Percentiles rank a stretch among this genome's conserved stretches.
These are phyloP conservation scores for Plutella xylostella DNA, from an alignment of 2,888 invertebrate genomes.

Conservation along the genomic window DNA sequence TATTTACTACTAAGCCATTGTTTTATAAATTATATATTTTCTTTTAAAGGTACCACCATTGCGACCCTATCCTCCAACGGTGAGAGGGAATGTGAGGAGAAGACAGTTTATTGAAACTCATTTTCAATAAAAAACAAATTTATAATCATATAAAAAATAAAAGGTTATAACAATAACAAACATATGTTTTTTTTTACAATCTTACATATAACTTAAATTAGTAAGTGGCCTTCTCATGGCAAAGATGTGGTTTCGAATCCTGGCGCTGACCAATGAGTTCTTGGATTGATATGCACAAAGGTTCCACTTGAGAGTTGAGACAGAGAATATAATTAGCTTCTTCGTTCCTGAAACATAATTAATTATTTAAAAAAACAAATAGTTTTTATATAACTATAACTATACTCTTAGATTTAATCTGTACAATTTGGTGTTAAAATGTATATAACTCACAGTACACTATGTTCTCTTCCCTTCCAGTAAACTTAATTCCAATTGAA, in stretches of 20 bases:
- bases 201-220: too few species aligned
- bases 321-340: not conserved
- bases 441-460: not conserved
- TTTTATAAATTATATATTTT: too few species aligned
- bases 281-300: not conserved
- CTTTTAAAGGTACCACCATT: too few species aligned
- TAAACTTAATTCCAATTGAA: not conserved
- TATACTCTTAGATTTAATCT: too few species aligned
- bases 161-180: not conserved
- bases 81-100: not conserved
- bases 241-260: not conserved
- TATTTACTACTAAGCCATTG: too few species aligned
- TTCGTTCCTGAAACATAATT: not conserved
- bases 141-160: not conserved
- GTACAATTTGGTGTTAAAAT: not conserved
- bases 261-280: not conserved
- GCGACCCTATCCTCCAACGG: too few species aligned
- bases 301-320: not conserved
- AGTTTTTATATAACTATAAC: too few species aligned
- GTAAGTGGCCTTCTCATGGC: not conserved
- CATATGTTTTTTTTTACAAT: not conserved
- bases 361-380: too few species aligned
- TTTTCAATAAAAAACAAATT: not conserved
- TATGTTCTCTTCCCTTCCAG: not conserved
- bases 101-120: not conserved